Base-by-base conservation (phyloP, 2,888 invertebrate genomes). In the Pristionchus arcanus region DNA sequence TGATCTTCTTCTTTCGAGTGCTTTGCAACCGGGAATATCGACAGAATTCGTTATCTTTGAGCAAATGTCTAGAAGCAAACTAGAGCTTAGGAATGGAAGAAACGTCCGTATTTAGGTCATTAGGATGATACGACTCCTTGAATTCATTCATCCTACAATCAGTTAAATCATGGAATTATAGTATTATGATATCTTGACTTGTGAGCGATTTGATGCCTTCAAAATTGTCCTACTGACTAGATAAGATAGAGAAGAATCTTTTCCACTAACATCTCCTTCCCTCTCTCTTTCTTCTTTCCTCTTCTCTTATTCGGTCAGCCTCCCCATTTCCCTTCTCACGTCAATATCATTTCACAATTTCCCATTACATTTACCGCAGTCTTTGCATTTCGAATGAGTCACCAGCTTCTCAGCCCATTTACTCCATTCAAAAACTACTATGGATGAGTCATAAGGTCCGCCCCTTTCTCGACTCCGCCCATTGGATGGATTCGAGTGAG, bases 321-420 rank as follows among this genome's bases (percentile, higher is more conserved):
- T 42, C 77, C 37, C n/a, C 28, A 15, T 31, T 28, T 77, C 77
- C 42, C 77, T 42, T 71, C 68, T 71, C 68, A 31, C 68, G 68
- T 71, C 68, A 71, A 71, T 71, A 28, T 13, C 68, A 71, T 71
- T 71, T 71, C 68, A 71, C 68, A 71, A 71, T 71, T 63, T 71
- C 31, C 68, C 68, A 71, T 71, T 71, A 34, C 68, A 34, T 31
- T 71, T n/a, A 25, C 3, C 9, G 42, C 34, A 77, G 77, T 77
- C 77, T 77, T 77, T 77, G 77, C 77, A 77, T 77, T 77, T 77
- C 77, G 19, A 16, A 77, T 77, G 77, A 77, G 9, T 77, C 77
- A 77, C 13, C 37, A 11, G 68, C 37, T 42, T 77, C 63, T 63
- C 77, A 77, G 77, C 25, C 77, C 77, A 42, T 77, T 42, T 77